Evolutionary conservation across 1,140 invertebrate genomes (phyloP).

Genomic region (Caenorhabditis tropicalis): DNA sequence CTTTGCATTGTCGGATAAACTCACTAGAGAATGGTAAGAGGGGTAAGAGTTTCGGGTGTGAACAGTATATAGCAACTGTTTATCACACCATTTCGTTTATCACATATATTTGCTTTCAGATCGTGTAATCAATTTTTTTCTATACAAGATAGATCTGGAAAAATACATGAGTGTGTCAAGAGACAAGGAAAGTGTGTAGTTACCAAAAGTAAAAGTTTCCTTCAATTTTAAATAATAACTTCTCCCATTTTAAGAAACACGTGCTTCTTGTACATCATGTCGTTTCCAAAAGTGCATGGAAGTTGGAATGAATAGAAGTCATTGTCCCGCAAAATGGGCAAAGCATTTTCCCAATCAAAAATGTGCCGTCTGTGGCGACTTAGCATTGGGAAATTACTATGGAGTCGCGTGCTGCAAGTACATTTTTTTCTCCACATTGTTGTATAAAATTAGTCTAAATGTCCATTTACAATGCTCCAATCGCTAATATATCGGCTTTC

Average conservation of each 20-base stretch:
- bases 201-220: not conserved
- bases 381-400: not conserved
- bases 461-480: too few species aligned
- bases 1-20: too few species aligned
- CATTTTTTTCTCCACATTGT: not conserved
- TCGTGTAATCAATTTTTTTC: too few species aligned
- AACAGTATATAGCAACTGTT: too few species aligned
- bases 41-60: too few species aligned
- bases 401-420: not conserved
- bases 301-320: constrained; percentile 78
- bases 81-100: too few species aligned
- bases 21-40: not conserved
- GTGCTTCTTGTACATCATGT: constrained; percentile 85
- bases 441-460: too few species aligned
- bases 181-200: not conserved
- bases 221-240: not conserved
- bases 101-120: too few species aligned
- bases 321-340: too few species aligned
- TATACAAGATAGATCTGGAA: too few species aligned
- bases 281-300: constrained; percentile 96
- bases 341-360: too few species aligned
- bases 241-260: not conserved
- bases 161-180: not conserved
- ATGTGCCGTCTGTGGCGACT: not conserved
- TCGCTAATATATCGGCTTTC: too few species aligned